phyloP scores from a whole-genome alignment of 2,113 vertebrate genomes.

The Colistium nudipinnis region DNA sequence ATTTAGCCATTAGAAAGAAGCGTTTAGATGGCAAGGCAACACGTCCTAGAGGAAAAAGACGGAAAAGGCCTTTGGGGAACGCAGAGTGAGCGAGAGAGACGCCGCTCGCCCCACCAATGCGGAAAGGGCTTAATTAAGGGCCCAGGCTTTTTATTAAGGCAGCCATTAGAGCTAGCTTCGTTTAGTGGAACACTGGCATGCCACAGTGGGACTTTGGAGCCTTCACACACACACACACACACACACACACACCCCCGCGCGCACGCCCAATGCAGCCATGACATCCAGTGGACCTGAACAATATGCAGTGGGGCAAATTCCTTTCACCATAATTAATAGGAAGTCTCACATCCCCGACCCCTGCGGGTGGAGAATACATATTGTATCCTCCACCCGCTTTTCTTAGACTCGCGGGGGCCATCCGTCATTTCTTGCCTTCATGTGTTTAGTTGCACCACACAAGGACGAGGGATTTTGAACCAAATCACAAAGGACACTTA shows the following conservation, averaged over 20 bases:
- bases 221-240: conserved; percentile 36
- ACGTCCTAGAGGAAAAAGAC: conserved; percentile 43
- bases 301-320: conserved; percentile 63
- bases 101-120: conserved; percentile 53
- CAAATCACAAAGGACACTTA: conserved; percentile 77
- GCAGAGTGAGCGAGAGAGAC: conserved; percentile 38
- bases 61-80: conserved; percentile 54
- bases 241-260: conserved; percentile 38
- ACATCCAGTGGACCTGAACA: conserved; percentile 55
- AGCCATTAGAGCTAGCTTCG: conserved; percentile 78
- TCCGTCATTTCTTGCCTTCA: conserved; percentile 72
- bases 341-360: conserved; percentile 34
- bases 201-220: conserved; percentile 57
- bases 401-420: conserved; percentile 55
- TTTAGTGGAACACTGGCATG: conserved; percentile 67
- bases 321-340: conserved; percentile 78
- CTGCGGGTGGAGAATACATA: conserved; percentile 40
- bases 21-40: conserved; percentile 56
- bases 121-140: conserved; percentile 80
- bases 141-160: conserved; percentile 77
- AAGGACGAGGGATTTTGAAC: conserved; percentile 71
- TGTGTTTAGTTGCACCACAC: conserved; percentile 71
- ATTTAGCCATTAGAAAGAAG: conserved; percentile 66
- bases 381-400: conserved; percentile 53
- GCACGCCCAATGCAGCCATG: conserved; percentile 23